These are phyloP conservation scores for Phortica okadai DNA, from an alignment of 2,888 invertebrate genomes.

Conservation along the genomic window DNA sequence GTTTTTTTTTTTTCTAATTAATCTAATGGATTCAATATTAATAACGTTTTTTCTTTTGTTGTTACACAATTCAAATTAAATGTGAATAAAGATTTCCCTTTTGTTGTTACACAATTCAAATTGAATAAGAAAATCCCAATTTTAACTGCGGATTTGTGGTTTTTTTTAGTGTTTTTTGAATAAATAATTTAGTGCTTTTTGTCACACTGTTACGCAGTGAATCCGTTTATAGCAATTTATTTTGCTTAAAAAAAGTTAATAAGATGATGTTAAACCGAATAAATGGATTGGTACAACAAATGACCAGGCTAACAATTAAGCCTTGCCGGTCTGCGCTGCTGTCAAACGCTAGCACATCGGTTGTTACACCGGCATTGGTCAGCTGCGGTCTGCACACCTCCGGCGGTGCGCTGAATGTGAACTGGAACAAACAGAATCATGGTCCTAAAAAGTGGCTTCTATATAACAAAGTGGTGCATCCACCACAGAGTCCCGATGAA, in stretches of 20 bases:
- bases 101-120: not conserved
- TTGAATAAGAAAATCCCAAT: not conserved
- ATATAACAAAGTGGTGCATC: conserved; percentile 87
- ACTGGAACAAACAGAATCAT: conserved; percentile 69
- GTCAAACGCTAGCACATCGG: no score
- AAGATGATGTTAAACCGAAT: not conserved
- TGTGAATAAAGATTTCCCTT: not conserved
- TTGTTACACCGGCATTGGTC: not conserved
- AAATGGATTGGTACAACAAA: not conserved
- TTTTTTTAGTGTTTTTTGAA: not conserved
- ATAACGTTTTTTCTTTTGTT: no score
- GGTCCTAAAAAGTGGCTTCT: conserved; percentile 80
- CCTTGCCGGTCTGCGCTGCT: no score
- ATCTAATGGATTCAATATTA: no score
- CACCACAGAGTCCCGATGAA: conserved; percentile 87
- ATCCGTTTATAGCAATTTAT: not conserved
- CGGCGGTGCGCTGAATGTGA: conserved; percentile 52
- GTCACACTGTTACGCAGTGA: not conserved
- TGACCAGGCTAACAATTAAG: not conserved
- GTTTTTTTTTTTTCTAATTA: no score
- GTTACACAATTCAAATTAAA: not conserved
- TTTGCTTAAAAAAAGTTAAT: not conserved
- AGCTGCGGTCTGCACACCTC: conserved; percentile 65
- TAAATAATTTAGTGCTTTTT: not conserved
- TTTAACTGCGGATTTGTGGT: not conserved